These are phyloP conservation scores for Talpa occidentalis DNA, from an alignment of 2,113 vertebrate genomes.

Conservation along the genomic window DNA sequence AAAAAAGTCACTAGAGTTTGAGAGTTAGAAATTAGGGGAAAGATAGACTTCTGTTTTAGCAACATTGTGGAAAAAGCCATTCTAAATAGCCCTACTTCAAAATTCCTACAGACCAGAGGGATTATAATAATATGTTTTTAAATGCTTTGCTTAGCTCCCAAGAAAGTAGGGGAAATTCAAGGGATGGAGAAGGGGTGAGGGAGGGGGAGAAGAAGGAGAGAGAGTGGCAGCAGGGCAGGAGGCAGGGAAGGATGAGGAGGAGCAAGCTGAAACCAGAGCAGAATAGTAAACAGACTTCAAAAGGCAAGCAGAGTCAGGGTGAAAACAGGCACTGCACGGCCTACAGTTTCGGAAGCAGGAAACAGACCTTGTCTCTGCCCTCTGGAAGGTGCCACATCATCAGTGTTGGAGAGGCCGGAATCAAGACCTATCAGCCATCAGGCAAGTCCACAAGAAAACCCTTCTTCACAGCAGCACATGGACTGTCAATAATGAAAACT, in stretches of 20 bases:
- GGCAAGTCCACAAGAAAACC: not conserved
- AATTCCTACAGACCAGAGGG: not conserved
- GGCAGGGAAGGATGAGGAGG: not conserved
- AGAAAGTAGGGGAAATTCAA: not conserved
- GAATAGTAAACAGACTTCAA: not conserved
- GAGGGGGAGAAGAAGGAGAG: no score
- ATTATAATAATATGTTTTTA: not conserved
- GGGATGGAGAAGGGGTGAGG: not conserved
- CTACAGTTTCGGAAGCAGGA: not conserved
- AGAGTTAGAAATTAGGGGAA: constrained; percentile 7
- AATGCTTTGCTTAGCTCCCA: not conserved
- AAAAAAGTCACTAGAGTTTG: not conserved
- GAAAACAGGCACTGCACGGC: not conserved
- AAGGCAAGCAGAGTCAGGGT: not conserved
- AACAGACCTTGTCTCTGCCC: not conserved
- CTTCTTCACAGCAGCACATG: not conserved
- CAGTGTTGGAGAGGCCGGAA: not conserved
- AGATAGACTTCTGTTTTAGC: not conserved
- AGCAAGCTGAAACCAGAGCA: not conserved
- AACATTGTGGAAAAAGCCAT: not conserved
- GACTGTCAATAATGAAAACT: constrained; percentile 18
- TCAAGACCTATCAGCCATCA: not conserved
- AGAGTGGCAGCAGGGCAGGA: no score
- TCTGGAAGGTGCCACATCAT: not conserved
- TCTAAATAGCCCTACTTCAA: not conserved